phyloP scores from a whole-genome alignment of 2,797 vertebrate genomes.

The Coccyzus lansbergi region DNA sequence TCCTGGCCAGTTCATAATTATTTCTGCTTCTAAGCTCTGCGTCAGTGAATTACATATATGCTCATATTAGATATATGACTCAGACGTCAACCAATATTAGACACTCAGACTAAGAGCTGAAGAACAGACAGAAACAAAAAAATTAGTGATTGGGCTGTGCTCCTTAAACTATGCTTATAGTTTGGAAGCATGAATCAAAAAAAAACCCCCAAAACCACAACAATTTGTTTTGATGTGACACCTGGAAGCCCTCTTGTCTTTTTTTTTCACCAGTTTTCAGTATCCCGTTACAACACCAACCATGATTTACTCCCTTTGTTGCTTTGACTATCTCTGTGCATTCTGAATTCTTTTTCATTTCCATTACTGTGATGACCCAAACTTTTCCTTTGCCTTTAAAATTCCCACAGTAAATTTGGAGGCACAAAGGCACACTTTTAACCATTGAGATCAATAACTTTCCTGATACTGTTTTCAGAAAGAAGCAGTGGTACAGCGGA shows the following conservation, averaged over 20 bases:
- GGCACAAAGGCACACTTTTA: background rate
- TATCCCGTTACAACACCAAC: background rate
- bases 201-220: background rate
- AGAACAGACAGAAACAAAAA: background rate
- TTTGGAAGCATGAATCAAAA: background rate
- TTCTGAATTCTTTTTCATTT: background rate
- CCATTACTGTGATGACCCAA: background rate
- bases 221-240: background rate
- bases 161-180: background rate
- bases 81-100: background rate
- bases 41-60: too few species aligned
- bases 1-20: background rate
- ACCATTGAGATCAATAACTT: background rate
- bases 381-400: background rate
- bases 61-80: background rate
- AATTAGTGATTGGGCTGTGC: background rate
- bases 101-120: background rate
- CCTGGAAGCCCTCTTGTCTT: background rate
- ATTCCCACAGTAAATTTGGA: background rate
- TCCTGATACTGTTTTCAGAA: background rate
- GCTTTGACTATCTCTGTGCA: background rate
- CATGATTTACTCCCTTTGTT: background rate
- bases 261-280: background rate
- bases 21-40: background rate
- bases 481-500: background rate